Conservation (phyloP, 2,797 vertebrate genomes). For the Botia almorhae region DNA sequence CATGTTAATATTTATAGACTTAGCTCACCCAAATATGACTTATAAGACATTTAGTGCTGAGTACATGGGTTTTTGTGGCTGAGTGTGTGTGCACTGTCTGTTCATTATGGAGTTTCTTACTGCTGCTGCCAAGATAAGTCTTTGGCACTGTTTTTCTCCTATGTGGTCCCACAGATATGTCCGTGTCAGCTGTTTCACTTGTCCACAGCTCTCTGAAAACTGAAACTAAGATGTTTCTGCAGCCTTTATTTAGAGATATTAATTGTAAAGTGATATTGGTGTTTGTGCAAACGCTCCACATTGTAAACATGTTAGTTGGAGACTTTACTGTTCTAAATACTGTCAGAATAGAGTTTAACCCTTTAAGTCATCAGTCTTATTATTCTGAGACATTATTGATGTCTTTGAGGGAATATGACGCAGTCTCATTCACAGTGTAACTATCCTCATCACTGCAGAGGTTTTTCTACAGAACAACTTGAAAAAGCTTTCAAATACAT, state of each 20-base stretch:
- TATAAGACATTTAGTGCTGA: neutral
- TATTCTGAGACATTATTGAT: neutral
- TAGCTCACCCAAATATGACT: neutral
- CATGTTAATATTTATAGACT: neutral
- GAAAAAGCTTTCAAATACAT: neutral
- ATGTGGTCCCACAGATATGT: slow-evolving; percentile 21
- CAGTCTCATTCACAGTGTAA: neutral
- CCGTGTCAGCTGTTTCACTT: slow-evolving; percentile 10
- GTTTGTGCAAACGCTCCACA: slow-evolving; percentile 13
- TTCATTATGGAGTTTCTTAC: slow-evolving; percentile 14
- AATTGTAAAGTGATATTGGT: slow-evolving; percentile 8
- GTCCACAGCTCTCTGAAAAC: slow-evolving; percentile 25
- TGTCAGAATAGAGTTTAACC: slow-evolving; percentile 21
- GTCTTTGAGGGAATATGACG: neutral
- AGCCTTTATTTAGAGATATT: slow-evolving; percentile 35
- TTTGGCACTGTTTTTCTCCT: slow-evolving; percentile 23
- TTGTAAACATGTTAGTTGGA: slow-evolving; percentile 3
- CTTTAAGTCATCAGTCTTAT: no score
- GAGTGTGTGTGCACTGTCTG: neutral
- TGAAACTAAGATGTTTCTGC: neutral
- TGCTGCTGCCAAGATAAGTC: slow-evolving; percentile 18
- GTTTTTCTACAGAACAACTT: neutral
- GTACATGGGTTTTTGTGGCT: neutral
- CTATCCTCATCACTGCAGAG: neutral
- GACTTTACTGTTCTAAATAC: slow-evolving; percentile 7